These are phyloP conservation scores for Naso thynnoides DNA, from an alignment of 2,797 vertebrate genomes.

Conservation along the genomic window DNA sequence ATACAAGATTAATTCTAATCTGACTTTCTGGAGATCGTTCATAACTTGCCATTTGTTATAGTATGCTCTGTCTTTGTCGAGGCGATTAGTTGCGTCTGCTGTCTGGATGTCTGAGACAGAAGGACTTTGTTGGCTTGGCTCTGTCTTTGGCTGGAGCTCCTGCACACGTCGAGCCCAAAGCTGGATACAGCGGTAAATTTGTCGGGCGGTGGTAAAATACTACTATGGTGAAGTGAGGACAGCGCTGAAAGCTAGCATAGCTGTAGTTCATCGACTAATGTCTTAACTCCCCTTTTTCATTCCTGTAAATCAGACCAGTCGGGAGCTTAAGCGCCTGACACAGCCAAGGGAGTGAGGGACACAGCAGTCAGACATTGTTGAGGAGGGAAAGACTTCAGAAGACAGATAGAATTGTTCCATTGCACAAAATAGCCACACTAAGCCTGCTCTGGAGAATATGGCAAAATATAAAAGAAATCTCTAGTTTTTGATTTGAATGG, in stretches of 20 bases:
- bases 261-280: slow-evolving; percentile 73
- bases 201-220: slow-evolving; percentile 65
- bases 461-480: slow-evolving; percentile 30
- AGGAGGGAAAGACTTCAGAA: slow-evolving; percentile 28
- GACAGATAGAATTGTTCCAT: slow-evolving; percentile 62
- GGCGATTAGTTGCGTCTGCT: slow-evolving; percentile 37
- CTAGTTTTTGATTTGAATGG: slow-evolving; percentile 39
- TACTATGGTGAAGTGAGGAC: slow-evolving; percentile 62
- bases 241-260: slow-evolving; percentile 70
- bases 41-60: slow-evolving; percentile 19
- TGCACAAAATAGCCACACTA: slow-evolving; percentile 43
- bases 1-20: slow-evolving; percentile 3
- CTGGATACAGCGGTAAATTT: slow-evolving; percentile 55
- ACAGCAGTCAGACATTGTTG: slow-evolving; percentile 60
- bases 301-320: slow-evolving; percentile 76
- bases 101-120: slow-evolving; percentile 42
- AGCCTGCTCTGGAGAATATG: slow-evolving; percentile 14
- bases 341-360: slow-evolving; percentile 52
- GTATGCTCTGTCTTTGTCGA: too few species aligned
- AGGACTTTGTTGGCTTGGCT: slow-evolving; percentile 50
- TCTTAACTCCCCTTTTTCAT: slow-evolving; percentile 73
- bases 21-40: not conserved
- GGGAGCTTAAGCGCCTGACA: slow-evolving; percentile 71
- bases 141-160: slow-evolving; percentile 49
- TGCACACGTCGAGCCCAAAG: slow-evolving; percentile 43